These are phyloP conservation scores for Chrysomallon squamiferum DNA, from an alignment of 1,140 invertebrate genomes.

Conservation along the genomic window DNA sequence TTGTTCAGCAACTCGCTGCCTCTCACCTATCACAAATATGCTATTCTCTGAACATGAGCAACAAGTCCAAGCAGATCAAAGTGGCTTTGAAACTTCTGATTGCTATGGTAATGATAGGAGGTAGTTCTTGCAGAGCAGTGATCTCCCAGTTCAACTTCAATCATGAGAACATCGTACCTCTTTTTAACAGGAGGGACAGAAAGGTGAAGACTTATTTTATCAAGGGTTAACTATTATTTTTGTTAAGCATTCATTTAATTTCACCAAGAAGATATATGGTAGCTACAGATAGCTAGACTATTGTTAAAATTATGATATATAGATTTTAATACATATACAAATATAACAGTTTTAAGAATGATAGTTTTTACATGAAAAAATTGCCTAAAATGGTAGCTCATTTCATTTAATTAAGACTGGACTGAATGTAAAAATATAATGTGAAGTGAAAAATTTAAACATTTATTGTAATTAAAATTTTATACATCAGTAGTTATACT, in stretches of 20 bases:
- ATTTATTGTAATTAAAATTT: too few species aligned
- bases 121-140: constrained; percentile 25
- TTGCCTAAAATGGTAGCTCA: background rate
- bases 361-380: background rate
- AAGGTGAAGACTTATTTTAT: constrained; percentile 16
- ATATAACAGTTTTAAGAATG: background rate
- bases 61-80: constrained; percentile 32
- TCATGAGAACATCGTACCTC: constrained; percentile 18
- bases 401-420: background rate
- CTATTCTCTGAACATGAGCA: constrained; percentile 8
- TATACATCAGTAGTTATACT: too few species aligned
- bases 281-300: background rate
- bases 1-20: constrained; percentile 22
- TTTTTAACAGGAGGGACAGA: constrained; percentile 23
- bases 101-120: constrained; percentile 27
- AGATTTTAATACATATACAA: background rate
- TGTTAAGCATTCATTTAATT: background rate
- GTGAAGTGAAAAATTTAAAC: too few species aligned
- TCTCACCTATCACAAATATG: constrained; percentile 15
- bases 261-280: background rate
- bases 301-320: background rate
- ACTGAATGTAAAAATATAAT: background rate
- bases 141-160: constrained; percentile 31
- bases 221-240: background rate
- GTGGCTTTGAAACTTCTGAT: constrained; percentile 24